Base-by-base conservation (phyloP, 2,888 invertebrate species). In the Uloborus plumipes region DNA sequence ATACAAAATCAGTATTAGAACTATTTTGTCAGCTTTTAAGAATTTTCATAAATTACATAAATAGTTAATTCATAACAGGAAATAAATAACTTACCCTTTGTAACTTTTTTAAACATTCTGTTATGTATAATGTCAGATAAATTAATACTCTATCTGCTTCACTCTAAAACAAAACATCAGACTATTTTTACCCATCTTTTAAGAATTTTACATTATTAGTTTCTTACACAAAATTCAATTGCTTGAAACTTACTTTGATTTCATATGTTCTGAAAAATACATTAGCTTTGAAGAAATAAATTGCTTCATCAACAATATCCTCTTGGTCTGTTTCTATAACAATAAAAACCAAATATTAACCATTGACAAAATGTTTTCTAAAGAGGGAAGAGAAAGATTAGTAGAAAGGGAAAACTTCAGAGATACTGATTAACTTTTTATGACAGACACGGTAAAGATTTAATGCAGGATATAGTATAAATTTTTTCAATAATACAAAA, bases 261-360 rank as follows among this genome's bases (percentile, higher is more conserved):
- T 99, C 99, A 90, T 98, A 99, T 51, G 97, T 98, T 86, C 98
- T 93, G 89, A 99, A 99, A 90, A 99, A 99, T 0, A 99, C 98
- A 91, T 99, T 99, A 0, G 99, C 98, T 91, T 98, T 99, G 90
- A 99, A 99, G 89, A 93, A 99, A 88, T 94, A 95, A 51, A 99
- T 91, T 72, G 98, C 96, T 91, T 99, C 99, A 90, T 99, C 99
- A 86, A 99, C 94, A 85, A 99, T 95, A 90, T 99, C 99, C 86
- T 92, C 91, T 62, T 94, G 94, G 72, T 92, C 92, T n/a, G 90
- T 91, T 87, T 81, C 80, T 81, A 47, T 18, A 67, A 66, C 11
- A 7, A 61, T 26, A 31, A 59, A 58, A 55, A 18, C 13, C 11
- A 18, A 65, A n/a, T 9, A 65, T 39, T 6, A 39, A 39, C 11